Evolutionary conservation across 2,797 vertebrate genomes (phyloP).

Genomic region (Crocodylus rhombifer): DNA sequence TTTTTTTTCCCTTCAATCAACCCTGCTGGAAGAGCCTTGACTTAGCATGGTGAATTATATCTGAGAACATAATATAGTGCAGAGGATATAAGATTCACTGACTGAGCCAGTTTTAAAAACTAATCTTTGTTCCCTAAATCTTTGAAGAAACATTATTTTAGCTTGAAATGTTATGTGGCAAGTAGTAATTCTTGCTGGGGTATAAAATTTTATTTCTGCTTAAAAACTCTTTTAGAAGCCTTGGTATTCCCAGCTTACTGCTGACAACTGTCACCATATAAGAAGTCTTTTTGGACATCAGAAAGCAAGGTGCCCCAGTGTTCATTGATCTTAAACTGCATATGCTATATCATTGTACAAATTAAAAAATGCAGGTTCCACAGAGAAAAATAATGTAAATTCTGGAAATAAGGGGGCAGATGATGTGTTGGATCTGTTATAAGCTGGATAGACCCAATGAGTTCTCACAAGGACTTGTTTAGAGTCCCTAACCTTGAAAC

Average conservation of each 20-base stretch:
- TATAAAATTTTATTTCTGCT: conserved; percentile 70
- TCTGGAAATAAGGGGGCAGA: not conserved
- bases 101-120: conserved; percentile 55
- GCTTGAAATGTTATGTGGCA: conserved; percentile 50
- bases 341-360: not conserved
- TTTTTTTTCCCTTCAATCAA: not conserved
- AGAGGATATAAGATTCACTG: conserved; percentile 61
- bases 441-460: not conserved
- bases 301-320: not conserved
- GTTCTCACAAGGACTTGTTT: too few relatives aligned
- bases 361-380: not conserved
- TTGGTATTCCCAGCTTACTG: conserved; percentile 35
- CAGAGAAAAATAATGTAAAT: conserved; percentile 3
- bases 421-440: not conserved
- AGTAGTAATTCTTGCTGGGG: conserved; percentile 56
- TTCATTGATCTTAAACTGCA: conserved; percentile 7
- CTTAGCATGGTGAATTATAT: conserved; percentile 3
- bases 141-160: conserved; percentile 71
- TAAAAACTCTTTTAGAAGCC: conserved; percentile 54
- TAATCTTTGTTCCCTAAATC: conserved; percentile 68
- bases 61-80: conserved; percentile 12
- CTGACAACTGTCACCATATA: not conserved
- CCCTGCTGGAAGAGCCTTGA: conserved; percentile 11
- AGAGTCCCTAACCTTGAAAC: not conserved
- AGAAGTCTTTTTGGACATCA: not conserved